Evolutionary conservation across 2,113 vertebrate species (phyloP), one percentile per base, ranked within the genome.

Genomic region (Phylloscopus whistleri): DNA sequence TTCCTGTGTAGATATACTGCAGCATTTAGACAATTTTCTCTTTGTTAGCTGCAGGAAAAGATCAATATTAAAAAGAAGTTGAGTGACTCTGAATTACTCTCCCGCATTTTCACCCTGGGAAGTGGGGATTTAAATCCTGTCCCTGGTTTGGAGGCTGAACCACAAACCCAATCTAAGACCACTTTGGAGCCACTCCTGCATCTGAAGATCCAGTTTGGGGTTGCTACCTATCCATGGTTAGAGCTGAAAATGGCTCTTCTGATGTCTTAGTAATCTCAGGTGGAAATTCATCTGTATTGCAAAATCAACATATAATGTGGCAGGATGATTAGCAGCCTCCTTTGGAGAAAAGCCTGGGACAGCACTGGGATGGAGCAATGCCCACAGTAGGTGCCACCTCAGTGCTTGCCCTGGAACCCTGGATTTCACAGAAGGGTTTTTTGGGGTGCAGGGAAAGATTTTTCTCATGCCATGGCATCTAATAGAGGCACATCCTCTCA

Each of bases 21-120:
- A 96, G 84, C 95, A 94, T 95, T 95, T 95, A 95, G 97, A 95
- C 91, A 96, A 94, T 95, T 96, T 97, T 97, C 96, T 96, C 95
- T 95, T 94, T 94, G 94, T 96, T 95, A 95, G 93, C 95, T 96
- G 95, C 94, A 94, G 95, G 95, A 97, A 96, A 95, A 94, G 94
- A 97, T 96, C 97, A 96, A 97, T 97, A 97, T 97, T 96, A 90
- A 95, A 96, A 97, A 93, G 90, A 95, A 85, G 88, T 55, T 24
- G 41, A 93, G 91, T 86, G 93, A 82, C 93, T 95, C 94, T 37
- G 95, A 91, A 95, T 94, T 91, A 95, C 51, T 72, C 86, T 91
- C 90, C 86, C 72, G 91, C 10, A 23, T 93, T 96, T 97, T 93
- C 93, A 84, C 77, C 58, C 89, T 1, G 58, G 81, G 87, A 96